Conservation (phyloP, 2,113 vertebrate genomes). For the Lucifuga dentata region DNA sequence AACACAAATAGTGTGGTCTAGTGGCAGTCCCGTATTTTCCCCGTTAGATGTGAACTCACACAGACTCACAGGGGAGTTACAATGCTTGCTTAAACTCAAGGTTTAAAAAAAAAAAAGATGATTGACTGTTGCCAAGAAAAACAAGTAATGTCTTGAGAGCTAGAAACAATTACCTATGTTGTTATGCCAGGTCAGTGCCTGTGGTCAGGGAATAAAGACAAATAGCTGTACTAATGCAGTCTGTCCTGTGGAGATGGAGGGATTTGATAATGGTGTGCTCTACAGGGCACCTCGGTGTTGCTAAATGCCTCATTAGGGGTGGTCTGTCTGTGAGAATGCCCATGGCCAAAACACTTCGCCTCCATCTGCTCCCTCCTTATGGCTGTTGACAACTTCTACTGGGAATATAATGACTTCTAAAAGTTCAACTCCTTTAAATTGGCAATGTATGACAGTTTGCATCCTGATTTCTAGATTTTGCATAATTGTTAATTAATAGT, state of each 20-base stretch:
- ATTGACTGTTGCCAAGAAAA: conserved; percentile 77
- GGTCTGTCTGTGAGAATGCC: conserved; percentile 67
- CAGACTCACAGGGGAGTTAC: conserved; percentile 53
- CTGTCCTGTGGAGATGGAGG: conserved; percentile 72
- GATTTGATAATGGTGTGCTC: conserved; percentile 67
- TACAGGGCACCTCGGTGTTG: conserved; percentile 68
- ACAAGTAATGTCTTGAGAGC: conserved; percentile 69
- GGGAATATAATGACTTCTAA: conserved; percentile 10
- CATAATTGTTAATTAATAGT: not conserved
- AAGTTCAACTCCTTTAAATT: conserved; percentile 8
- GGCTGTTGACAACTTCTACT: conserved; percentile 25
- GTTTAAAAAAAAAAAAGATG: conserved; percentile 48
- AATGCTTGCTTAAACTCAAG: conserved; percentile 58
- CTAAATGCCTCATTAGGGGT: conserved; percentile 76
- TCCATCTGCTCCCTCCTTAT: conserved; percentile 60
- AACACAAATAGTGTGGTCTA: conserved; percentile 40
- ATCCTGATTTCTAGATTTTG: not conserved
- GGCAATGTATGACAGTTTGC: not conserved
- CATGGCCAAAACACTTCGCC: conserved; percentile 44
- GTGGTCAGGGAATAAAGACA: conserved; percentile 74
- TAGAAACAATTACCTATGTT: conserved; percentile 78
- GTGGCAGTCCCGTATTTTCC: conserved; percentile 41
- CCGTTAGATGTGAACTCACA: conserved; percentile 59
- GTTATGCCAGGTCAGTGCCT: conserved; percentile 72
- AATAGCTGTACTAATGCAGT: conserved; percentile 73